Conservation (phyloP, 2,888 invertebrate species). For the Lithophane leautieri region DNA sequence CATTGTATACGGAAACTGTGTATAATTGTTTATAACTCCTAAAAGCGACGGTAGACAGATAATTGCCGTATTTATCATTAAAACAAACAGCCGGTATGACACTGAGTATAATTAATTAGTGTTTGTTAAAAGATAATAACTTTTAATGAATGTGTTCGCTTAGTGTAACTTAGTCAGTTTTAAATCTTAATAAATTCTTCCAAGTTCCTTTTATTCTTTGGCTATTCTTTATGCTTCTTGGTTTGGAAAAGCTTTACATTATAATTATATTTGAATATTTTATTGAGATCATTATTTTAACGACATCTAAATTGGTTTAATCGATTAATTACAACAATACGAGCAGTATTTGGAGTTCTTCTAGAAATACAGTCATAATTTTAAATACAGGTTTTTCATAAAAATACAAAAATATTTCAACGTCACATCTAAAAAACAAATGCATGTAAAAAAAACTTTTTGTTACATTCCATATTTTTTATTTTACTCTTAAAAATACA, state of each 20-base stretch:
- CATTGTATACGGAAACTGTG: constrained; percentile 14
- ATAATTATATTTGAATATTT: neutral
- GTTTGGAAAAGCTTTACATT: neutral
- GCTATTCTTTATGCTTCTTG: neutral
- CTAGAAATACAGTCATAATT: neutral
- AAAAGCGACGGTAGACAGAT: constrained; percentile 56
- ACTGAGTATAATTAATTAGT: constrained; percentile 74
- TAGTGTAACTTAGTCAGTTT: constrained; percentile 40
- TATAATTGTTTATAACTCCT: constrained; percentile 43
- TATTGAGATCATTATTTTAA: neutral
- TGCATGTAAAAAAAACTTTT: constrained; percentile 16
- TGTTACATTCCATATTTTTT: constrained; percentile 40
- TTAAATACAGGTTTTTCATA: neutral
- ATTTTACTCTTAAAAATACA: constrained; percentile 41
- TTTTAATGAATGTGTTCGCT: constrained; percentile 62
- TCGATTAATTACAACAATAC: neutral
- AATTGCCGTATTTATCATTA: constrained; percentile 78
- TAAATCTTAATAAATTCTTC: constrained; percentile 56
- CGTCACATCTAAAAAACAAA: constrained; percentile 19
- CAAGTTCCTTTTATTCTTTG: constrained; percentile 2
- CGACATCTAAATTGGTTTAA: too few species aligned
- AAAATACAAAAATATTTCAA: constrained; percentile 9
- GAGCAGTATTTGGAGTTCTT: neutral
- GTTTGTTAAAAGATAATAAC: constrained; percentile 70
- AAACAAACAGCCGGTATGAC: constrained; percentile 72